Conservation (phyloP, 2,113 vertebrate genomes). For the Prunella himalayana region DNA sequence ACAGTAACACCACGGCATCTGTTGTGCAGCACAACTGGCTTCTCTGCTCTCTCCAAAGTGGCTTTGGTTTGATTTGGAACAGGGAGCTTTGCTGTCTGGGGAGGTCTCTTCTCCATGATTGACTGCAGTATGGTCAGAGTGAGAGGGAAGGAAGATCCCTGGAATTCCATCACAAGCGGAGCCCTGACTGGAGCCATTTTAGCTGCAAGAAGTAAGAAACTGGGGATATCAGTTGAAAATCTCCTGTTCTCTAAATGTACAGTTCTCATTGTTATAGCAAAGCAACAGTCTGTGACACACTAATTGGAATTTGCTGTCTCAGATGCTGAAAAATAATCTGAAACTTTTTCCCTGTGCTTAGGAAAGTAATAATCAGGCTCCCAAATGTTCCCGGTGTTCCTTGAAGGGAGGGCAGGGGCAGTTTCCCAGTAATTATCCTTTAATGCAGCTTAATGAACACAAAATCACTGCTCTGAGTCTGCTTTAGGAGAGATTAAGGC, state of each 20-base stretch:
- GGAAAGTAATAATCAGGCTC: background rate
- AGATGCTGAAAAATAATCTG: background rate
- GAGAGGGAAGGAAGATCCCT: slow-evolving; percentile 94
- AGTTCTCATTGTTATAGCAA: background rate
- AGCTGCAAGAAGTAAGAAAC: slow-evolving; percentile 90
- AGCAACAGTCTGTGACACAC: background rate
- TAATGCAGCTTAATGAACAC: background rate
- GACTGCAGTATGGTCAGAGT: slow-evolving; percentile 93
- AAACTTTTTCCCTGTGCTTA: background rate
- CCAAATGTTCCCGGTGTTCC: background rate
- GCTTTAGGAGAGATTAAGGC: background rate
- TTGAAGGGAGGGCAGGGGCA: rapidly evolving
- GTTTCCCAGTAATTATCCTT: background rate
- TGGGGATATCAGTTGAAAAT: background rate
- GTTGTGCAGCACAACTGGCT: background rate
- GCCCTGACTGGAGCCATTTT: slow-evolving; percentile 94
- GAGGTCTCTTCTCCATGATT: slow-evolving; percentile 95
- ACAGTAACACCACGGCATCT: background rate
- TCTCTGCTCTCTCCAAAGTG: background rate
- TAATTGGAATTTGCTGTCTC: background rate
- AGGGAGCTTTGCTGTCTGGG: slow-evolving; percentile 98
- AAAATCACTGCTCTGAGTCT: background rate
- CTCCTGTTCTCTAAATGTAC: background rate
- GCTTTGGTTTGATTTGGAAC: background rate
- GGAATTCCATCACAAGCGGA: slow-evolving; percentile 97